Base-by-base conservation (phyloP, 2,113 vertebrate species). In the Actenoides hombroni region DNA sequence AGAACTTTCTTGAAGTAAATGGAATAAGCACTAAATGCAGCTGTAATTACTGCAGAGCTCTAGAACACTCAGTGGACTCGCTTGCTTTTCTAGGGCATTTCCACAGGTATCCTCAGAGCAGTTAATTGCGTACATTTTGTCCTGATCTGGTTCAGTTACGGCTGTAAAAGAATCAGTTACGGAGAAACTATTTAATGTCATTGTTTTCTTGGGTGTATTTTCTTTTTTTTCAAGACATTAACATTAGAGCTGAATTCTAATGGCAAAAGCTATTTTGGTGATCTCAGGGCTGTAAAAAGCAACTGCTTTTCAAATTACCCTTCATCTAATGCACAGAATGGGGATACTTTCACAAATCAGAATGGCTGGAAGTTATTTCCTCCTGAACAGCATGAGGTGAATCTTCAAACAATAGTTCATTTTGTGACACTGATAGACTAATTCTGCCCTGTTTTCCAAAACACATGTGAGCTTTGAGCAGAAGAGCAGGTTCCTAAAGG, bases 61-160 rank as follows among this genome's bases (percentile, higher is more conserved):
- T 20, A 15, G 56, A 94, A 74, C 33, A 17, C 77, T 89, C 83
- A 4, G 42, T 84, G 84, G 75, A 67, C 86, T 89, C 2, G 1
- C 61, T 92, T 65, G 49, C 64, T 88, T 69, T 95, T 83, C 83
- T n/a, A 14, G 68, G 83, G 54, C 67, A 46, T 90, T 91, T 95
- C 84, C 90, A 91, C 89, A 83, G 78, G 67, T 89, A n/a, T 89
- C 84, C 67, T 93, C 71, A 73, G 92, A 91, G 78, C 65, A 65
- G 37, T 69, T 70, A 40, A 49, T 69, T 31, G 48, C 74, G 85
- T 51, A 81, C 88, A 3, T 74, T 96, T 88, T 94, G 94, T 96
- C 80, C 87, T 88, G 37, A 48, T 83, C 79, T 48, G 12, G 29
- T 70, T 74, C 88, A 54, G 37, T 74, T 77, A 44, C 65, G 67